These are phyloP conservation scores for Phainopepla nitens DNA, from an alignment of 2,113 vertebrate genomes.

Conservation along the genomic window DNA sequence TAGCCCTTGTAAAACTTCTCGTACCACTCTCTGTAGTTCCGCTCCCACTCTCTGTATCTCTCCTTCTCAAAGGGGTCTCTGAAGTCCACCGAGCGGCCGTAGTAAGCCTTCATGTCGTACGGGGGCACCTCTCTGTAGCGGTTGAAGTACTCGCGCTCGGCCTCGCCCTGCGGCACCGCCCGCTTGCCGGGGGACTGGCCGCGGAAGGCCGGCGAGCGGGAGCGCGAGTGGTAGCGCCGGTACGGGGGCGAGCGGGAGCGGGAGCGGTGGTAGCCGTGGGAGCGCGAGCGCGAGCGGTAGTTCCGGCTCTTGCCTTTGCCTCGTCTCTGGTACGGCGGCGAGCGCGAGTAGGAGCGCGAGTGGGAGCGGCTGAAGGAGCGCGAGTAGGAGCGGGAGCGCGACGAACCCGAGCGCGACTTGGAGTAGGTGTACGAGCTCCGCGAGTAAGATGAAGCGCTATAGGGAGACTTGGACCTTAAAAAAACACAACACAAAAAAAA, in stretches of 20 bases:
- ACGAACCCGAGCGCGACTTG: slow-evolving; percentile 85
- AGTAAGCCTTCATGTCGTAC: slow-evolving; percentile 85
- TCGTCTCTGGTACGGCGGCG: slow-evolving; percentile 77
- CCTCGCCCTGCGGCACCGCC: slow-evolving; percentile 72
- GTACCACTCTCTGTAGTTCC: slow-evolving; percentile 91
- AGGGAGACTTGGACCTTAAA: slow-evolving; percentile 91
- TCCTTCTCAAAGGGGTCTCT: slow-evolving; percentile 88
- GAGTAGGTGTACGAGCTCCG: slow-evolving; percentile 87
- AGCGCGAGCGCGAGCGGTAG: slow-evolving; percentile 83
- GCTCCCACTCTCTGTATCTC: slow-evolving; percentile 87
- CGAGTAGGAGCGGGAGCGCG: slow-evolving; percentile 84
- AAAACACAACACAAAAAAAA: slow-evolving; percentile 41
- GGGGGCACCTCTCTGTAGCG: slow-evolving; percentile 83
- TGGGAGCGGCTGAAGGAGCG: slow-evolving; percentile 90
- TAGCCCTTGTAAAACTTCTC: slow-evolving; percentile 90
- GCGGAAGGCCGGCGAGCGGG: slow-evolving; percentile 80
- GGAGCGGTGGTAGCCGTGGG: slow-evolving; percentile 86
- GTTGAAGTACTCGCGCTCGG: slow-evolving; percentile 77
- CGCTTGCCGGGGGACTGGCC: slow-evolving; percentile 87
- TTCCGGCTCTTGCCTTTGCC: slow-evolving; percentile 80
- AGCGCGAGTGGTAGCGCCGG: slow-evolving; percentile 81
- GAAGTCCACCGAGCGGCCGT: slow-evolving; percentile 74
- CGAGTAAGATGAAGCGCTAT: slow-evolving; percentile 84
- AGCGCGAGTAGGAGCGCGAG: slow-evolving; percentile 84
- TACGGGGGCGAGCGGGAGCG: slow-evolving; percentile 87